Evolutionary conservation across 64 coral and sea anemone genomes (phyloP).

Genomic region (Hydrozoanthus tunicans): DNA sequence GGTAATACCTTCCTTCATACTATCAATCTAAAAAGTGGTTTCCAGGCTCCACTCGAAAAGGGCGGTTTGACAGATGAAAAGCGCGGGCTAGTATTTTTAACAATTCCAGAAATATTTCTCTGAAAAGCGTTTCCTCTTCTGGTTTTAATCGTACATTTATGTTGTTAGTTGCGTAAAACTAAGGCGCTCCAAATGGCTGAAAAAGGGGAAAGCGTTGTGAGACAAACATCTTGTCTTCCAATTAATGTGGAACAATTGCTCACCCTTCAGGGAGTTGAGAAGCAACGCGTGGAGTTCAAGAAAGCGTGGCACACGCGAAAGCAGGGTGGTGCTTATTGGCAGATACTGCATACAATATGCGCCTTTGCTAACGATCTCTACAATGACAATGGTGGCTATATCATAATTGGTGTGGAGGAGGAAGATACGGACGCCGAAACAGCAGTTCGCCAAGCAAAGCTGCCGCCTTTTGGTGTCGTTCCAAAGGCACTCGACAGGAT

Average conservation of each 20-base stretch:
- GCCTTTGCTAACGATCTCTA: conserved; percentile 76
- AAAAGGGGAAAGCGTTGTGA: conserved; percentile 14
- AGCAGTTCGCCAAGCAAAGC: conserved; percentile 39
- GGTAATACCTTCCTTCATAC: no score
- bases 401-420: conserved; percentile 65
- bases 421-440: background rate
- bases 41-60: no score
- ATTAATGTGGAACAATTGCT: conserved; percentile 63
- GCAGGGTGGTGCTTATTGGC: conserved; percentile 62
- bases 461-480: conserved; percentile 61
- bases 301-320: conserved; percentile 67
- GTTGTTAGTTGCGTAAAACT: no score
- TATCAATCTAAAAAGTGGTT: no score
- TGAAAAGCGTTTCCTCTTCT: no score
- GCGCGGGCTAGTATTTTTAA: no score
- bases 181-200: conserved; percentile 3
- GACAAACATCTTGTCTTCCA: conserved; percentile 45
- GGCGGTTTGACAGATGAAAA: no score
- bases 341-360: conserved; percentile 65
- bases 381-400: conserved; percentile 77
- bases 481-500: conserved; percentile 46
- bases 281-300: conserved; percentile 66
- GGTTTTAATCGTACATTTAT: no score
- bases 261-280: conserved; percentile 64
- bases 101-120: no score